Base-by-base conservation (phyloP, 2,888 invertebrate species). In the Xestoiulus laeticollis region DNA sequence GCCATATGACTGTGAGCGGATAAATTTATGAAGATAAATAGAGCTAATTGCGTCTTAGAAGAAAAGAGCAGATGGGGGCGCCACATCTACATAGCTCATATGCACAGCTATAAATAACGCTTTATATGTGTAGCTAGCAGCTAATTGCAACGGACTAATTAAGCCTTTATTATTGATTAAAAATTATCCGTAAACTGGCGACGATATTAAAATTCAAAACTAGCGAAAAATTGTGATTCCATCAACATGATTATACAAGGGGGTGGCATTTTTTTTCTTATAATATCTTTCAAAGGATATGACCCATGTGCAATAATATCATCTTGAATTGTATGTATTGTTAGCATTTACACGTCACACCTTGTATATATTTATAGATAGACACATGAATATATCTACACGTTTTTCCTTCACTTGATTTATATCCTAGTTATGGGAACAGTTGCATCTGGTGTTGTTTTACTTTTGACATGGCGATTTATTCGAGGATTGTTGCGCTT, bases 21-120 rank as follows among this genome's bases (percentile, higher is more conserved):
- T 8, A 68, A 68, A 68, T 68, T 68, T 68, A 68, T 68, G 68
- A 68, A 68, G 68, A 68, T 68, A 68, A 68, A 68, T 68, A 68
- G 68, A 68, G 26, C 68, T 68, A 68, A 68, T 68, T 68, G 68
- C 68, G 68, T 26, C 68, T 68, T 26, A 68, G 19, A 68, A 68
- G 68, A 68, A 68, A 68, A 68, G 68, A 68, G 68, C 68, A 68
- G 68, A 68, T 68, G 68, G 68, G 68, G 68, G 68, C 68, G 68
- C 68, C 26, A 68, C 68, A 68, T 68, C 26, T 68, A 68, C n/a
- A 59, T 26, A 68, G 8, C 26, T n/a, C 68, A 68, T 68, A 68
- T 26, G 26, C 68, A 68, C 26, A 22, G 26, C 68, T 5, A 68
- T 68, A 68, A 68, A 68, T 68, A 26, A 68, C 68, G 26, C 26